Evolutionary conservation across 2,888 invertebrate genomes (phyloP).

Genomic region (Spisula subtruncata): DNA sequence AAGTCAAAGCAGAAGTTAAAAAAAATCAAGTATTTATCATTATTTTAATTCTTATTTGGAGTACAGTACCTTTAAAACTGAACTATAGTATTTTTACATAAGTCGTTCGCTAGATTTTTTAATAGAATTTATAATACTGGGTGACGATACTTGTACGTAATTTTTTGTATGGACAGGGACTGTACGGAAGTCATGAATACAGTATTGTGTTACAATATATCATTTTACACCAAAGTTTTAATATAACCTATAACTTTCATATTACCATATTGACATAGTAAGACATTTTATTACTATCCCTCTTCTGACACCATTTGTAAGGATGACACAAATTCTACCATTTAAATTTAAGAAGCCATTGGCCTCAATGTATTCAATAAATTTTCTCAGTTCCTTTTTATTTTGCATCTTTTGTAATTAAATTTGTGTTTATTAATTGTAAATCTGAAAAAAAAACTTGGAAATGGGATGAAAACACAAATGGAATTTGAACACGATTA

Average conservation of each 20-base stretch:
- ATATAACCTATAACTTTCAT: neutral
- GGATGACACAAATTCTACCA: no score
- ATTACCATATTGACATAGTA: neutral
- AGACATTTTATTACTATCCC: neutral
- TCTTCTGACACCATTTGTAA: no score
- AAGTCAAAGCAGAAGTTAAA: no score
- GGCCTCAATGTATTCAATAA: no score
- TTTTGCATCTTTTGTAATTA: no score
- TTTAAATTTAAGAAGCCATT: no score
- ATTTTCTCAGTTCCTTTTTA: no score
- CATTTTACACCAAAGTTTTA: neutral
- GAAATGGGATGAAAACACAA: neutral
- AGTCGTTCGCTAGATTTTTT: neutral
- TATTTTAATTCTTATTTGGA: no score
- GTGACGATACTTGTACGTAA: neutral
- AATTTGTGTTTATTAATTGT: no score
- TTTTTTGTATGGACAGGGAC: neutral
- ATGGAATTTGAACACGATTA: neutral
- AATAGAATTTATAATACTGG: slow-evolving; percentile 4
- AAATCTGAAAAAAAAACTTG: no score
- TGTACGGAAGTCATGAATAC: neutral
- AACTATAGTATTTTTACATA: neutral
- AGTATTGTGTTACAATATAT: neutral
- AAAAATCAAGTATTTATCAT: no score
- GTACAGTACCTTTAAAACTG: no score